Base-by-base conservation (phyloP, 2,797 vertebrate genomes). In the Xenentodon cancila region DNA sequence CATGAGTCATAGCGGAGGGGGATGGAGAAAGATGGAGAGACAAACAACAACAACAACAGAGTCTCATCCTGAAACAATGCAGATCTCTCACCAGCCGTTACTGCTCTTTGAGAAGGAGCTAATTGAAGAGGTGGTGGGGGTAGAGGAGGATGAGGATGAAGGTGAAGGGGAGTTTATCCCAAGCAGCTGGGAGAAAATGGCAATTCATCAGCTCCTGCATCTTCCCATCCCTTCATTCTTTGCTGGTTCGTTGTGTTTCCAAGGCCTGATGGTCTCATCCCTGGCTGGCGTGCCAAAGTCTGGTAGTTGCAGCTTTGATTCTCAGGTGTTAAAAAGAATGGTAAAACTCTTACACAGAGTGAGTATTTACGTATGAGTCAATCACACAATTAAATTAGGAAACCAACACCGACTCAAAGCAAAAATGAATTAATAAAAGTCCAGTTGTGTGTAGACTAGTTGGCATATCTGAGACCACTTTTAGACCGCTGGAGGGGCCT, bases 41-140 rank as follows among this genome's bases (percentile, higher is more conserved):
- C 47, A 64, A 91, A 89, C 83, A 85, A 88, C 75, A 88, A 86
- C 82, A 12, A 11, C 34, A 84, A 86, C 88, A 88, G 61, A 75
- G 43, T 80, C 87, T 89, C 84, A 82, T 89, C 85, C 84, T 60
- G 0, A 13, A 65, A 89, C 88, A 89, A 89, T 81, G 72, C 52
- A 21, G 53, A 77, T 79, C 81, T 59, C 78, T 73, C 76, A 40
- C 80, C 59, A 88, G 85, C 81, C 84, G 83, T 88, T 84, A 82
- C 90, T 84, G 72, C 74, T 65, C 72, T 77, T 82, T 84, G 80
- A 78, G 84, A 84, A 64, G 68, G 75, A 84, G 77, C 85, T 87
- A 90, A 89, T 87, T 87, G 82, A 85, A 75, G 59, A 84, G 88
- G 75, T 68, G 85, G 68, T 59, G 58, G 52, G 58, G 73, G 73